phyloP scores from a whole-genome alignment of 1,140 invertebrate genomes.

The Drosophila bocki region DNA sequence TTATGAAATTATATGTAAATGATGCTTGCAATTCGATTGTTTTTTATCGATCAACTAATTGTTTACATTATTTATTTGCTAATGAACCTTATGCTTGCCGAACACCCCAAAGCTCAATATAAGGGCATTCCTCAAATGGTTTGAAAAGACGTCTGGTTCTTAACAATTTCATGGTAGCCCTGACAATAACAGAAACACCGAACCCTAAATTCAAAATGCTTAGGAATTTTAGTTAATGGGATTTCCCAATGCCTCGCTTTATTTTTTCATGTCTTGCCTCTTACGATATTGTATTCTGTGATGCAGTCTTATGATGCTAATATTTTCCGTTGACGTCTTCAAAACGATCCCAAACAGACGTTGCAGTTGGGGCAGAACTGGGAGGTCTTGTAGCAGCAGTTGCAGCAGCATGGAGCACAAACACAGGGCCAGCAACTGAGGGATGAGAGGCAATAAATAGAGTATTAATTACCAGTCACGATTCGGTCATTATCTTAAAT shows the following conservation, averaged over 20 bases:
- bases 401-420: constrained; percentile 88
- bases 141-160: too few relatives aligned
- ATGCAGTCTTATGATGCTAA: background rate
- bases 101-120: background rate
- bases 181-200: background rate
- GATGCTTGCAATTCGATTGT: background rate
- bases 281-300: background rate
- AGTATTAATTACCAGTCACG: constrained; percentile 2
- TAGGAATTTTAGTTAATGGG: background rate
- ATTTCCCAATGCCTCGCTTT: background rate
- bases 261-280: background rate
- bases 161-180: background rate
- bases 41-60: background rate
- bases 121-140: background rate
- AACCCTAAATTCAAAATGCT: too few relatives aligned
- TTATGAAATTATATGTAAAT: background rate
- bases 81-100: background rate
- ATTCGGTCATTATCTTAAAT: background rate
- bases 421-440: constrained; percentile 86
- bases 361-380: constrained; percentile 87
- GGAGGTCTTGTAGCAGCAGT: constrained; percentile 87
- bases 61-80: background rate
- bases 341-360: constrained; percentile 1
- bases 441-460: background rate
- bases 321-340: background rate